Base-by-base conservation (phyloP, 2,113 vertebrate genomes). In the Rhombomys opimus region DNA sequence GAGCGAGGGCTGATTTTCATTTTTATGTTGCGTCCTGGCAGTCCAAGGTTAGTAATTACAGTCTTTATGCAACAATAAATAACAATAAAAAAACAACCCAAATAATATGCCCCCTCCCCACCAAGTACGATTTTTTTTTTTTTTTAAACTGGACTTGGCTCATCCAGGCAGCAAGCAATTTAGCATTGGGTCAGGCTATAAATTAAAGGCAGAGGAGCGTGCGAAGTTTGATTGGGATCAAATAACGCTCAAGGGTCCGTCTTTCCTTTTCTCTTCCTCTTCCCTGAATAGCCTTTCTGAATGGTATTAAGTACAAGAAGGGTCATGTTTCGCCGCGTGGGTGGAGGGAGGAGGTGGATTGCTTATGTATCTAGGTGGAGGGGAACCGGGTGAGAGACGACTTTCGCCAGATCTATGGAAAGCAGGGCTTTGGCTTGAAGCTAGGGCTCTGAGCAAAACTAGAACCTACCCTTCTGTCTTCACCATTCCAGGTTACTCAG, bases 141-240 rank as follows among this genome's bases (percentile, higher is more conserved):
- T 68, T 78, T 78, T 46, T 73, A 52, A 96, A 98, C 97, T 96
- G 91, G 97, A 93, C 67, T 85, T 0, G 75, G 95, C 35, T 93
- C 94, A 95, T 76, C 95, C 97, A 92, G 93, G 97, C 97, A 95
- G 92, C 92, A 98, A 98, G 80, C 94, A 95, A 98, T 98, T 98
- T 96, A 90, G 97, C 96, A 81, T 93, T 93, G 85, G 92, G 95
- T 96, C 96, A 89, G 95, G 46, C 94, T 89, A 81, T 95, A 87
- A 98, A 98, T 98, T 98, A 97, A 98, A 98, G 95, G 98, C 98
- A 97, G 23, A 97, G 98, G 96, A 96, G 97, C 96, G 81, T 96
- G 97, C 72, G 95, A 97, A 97, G 93, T 97, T 97, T 94, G 95
- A 94, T 84, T 65, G 97, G 97, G 96, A 97, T 97, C 96, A 67